Conservation (phyloP, 2,113 vertebrate genomes). For the Symphodus melops region DNA sequence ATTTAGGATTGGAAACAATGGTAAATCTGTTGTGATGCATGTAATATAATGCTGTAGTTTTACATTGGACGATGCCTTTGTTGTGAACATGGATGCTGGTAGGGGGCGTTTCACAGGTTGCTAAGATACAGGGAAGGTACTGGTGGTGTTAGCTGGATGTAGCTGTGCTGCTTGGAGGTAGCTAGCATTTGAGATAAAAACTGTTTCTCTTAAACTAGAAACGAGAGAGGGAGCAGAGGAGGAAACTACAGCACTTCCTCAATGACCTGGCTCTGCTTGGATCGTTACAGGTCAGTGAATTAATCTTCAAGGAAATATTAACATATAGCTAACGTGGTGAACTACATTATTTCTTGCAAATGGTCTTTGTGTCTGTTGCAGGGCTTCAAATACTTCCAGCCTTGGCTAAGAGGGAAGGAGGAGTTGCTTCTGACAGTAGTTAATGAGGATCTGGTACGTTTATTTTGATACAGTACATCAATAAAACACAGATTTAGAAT, state of each 20-base stretch:
- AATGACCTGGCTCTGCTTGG: slow-evolving; percentile 81
- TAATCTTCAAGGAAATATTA: neutral
- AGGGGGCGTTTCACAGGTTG: slow-evolving; percentile 64
- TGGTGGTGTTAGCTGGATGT: neutral
- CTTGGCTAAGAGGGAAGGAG: slow-evolving; percentile 86
- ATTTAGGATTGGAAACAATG: neutral
- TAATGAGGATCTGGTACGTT: slow-evolving; percentile 84
- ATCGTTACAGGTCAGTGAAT: slow-evolving; percentile 76
- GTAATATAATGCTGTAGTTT: neutral
- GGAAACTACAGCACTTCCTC: slow-evolving; percentile 80
- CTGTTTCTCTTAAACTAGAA: slow-evolving; percentile 52
- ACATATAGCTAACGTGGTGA: neutral
- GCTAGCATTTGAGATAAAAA: neutral
- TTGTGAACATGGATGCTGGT: slow-evolving; percentile 21
- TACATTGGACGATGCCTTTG: neutral
- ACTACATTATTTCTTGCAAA: neutral
- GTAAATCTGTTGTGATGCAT: neutral
- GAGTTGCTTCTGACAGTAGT: slow-evolving; percentile 85
- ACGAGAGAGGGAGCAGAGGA: slow-evolving; percentile 77
- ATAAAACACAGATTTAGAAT: too few species aligned
- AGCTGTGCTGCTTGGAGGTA: neutral
- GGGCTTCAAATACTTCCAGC: slow-evolving; percentile 88
- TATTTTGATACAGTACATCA: neutral
- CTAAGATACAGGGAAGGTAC: slow-evolving; percentile 63
- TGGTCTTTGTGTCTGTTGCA: slow-evolving; percentile 29